phyloP scores from a whole-genome alignment of 2,888 invertebrate species.

The Cordilura impudica region DNA sequence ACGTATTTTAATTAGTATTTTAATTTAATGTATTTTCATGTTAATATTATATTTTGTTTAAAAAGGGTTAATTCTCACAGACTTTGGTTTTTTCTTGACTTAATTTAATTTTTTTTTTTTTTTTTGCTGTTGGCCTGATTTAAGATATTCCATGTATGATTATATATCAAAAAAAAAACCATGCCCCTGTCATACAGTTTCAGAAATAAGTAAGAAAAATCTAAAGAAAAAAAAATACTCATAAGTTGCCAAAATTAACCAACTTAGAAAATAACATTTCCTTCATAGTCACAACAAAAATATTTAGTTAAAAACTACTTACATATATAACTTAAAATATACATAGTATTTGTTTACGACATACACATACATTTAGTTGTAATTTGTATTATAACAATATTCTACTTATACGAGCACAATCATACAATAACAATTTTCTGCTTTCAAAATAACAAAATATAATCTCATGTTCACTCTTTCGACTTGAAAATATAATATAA shows the following conservation, averaged over 20 bases:
- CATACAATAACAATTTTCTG: slow-evolving; percentile 38
- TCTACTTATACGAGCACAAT: background rate
- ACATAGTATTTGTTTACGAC: no score
- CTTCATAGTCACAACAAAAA: background rate
- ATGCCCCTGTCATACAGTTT: background rate
- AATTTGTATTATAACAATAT: background rate
- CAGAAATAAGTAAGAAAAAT: background rate
- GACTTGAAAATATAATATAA: background rate
- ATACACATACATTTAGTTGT: background rate
- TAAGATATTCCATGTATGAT: background rate
- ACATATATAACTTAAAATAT: no score
- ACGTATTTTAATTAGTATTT: no score
- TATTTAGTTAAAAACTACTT: no score
- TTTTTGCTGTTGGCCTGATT: background rate
- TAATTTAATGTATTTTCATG: no score
- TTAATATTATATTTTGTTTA: no score
- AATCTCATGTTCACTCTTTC: slow-evolving; percentile 30
- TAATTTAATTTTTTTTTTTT: no score
- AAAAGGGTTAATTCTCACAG: no score
- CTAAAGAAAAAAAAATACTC: background rate
- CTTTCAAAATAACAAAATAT: slow-evolving; percentile 26
- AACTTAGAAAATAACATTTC: background rate
- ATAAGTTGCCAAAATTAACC: slow-evolving; percentile 11
- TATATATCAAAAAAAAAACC: background rate
- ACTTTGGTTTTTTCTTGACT: no score